Percentiles rank a stretch among this genome's conserved stretches.
Conservation (phyloP, 2,113 vertebrate species). For the Siniperca knerii region DNA sequence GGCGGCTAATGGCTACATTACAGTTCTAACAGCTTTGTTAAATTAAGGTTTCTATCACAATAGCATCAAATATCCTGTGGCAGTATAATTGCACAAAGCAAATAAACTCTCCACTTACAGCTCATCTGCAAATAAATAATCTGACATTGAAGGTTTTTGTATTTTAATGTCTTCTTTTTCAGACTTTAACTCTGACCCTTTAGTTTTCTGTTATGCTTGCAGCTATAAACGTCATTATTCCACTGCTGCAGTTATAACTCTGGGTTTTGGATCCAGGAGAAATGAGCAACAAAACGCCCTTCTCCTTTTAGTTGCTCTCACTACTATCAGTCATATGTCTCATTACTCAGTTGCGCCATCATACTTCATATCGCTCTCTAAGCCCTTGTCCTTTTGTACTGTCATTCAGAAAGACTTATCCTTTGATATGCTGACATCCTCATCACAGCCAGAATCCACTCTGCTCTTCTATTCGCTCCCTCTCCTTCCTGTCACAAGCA, state of each 20-base stretch:
- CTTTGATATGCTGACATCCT: slow-evolving; percentile 46
- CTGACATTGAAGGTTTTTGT: background rate
- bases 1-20: slow-evolving; percentile 56
- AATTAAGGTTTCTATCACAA: slow-evolving; percentile 12
- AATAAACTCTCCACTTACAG: background rate
- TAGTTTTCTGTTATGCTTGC: background rate
- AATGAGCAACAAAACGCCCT: background rate
- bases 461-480: slow-evolving; percentile 3
- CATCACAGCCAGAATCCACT: slow-evolving; percentile 35
- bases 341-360: slow-evolving; percentile 34
- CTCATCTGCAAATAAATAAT: slow-evolving; percentile 9
- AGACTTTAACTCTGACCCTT: background rate
- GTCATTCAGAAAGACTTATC: slow-evolving; percentile 42
- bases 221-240: background rate
- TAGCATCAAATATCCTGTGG: slow-evolving; percentile 12
- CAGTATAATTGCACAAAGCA: slow-evolving; percentile 35
- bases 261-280: slow-evolving; percentile 1
- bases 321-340: slow-evolving; percentile 7
- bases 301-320: background rate
- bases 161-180: background rate
- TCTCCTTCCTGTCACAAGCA: slow-evolving; percentile 53
- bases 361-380: slow-evolving; percentile 20
- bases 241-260: background rate
- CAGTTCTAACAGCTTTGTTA: slow-evolving; percentile 23
- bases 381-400: slow-evolving; percentile 30